A percentile compares a stretch with the other conserved stretches of the same genome.
Conservation (phyloP, 2,113 vertebrate species). For the Ranitomeya variabilis region DNA sequence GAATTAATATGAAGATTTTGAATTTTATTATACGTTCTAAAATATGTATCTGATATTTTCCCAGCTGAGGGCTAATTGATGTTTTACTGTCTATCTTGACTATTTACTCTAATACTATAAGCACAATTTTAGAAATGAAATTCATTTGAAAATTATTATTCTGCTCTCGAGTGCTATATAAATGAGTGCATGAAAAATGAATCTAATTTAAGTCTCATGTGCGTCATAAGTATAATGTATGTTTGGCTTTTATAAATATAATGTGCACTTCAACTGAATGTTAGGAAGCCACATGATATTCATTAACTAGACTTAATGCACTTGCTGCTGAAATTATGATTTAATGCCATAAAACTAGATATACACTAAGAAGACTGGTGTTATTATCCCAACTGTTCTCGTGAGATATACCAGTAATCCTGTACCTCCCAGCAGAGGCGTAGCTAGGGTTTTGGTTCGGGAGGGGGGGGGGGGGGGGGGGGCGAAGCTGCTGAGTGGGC, state of each 20-base stretch:
- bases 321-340: not conserved
- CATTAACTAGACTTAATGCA: not conserved
- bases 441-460: too few relatives aligned
- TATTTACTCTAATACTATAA: constrained; percentile 10
- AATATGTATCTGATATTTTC: not conserved
- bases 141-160: constrained; percentile 1
- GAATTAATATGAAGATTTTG: not conserved
- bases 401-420: not conserved
- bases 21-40: not conserved
- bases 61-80: not conserved
- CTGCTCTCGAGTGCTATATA: constrained; percentile 17
- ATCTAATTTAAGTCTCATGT: constrained; percentile 5
- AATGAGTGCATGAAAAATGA: constrained; percentile 19
- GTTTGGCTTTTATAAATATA: constrained; percentile 29
- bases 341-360: not conserved
- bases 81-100: not conserved
- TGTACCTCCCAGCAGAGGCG: not conserved
- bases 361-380: not conserved
- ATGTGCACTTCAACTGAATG: not conserved
- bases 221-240: not conserved
- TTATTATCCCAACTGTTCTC: not conserved
- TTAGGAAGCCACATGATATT: constrained; percentile 13
- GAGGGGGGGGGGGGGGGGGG: too few relatives aligned
- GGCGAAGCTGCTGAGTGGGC: too few relatives aligned
- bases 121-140: not conserved